These are phyloP conservation scores for Liparis tanakae DNA, from an alignment of 2,797 vertebrate genomes.

Conservation along the genomic window DNA sequence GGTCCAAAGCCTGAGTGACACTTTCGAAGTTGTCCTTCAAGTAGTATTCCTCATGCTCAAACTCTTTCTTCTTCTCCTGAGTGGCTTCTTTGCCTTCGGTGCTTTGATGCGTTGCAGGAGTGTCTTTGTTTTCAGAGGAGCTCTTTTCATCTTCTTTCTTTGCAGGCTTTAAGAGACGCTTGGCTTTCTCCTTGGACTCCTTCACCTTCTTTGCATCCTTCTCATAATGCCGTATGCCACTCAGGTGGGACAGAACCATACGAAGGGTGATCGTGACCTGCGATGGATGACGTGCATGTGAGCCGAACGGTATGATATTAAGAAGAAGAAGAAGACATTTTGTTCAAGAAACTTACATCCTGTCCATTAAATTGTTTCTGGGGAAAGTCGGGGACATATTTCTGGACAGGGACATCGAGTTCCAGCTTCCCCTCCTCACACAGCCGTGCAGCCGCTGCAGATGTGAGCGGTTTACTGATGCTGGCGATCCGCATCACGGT, in stretches of 20 bases:
- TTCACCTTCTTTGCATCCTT: slow-evolving; percentile 92
- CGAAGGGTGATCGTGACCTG: slow-evolving; percentile 94
- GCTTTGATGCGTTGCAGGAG: slow-evolving; percentile 63
- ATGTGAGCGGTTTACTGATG: slow-evolving; percentile 96
- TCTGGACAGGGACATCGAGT: slow-evolving; percentile 93
- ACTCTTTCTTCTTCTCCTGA: slow-evolving; percentile 84
- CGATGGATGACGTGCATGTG: slow-evolving; percentile 14
- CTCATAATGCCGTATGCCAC: slow-evolving; percentile 98
- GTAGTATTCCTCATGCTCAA: slow-evolving; percentile 94
- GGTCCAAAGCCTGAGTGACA: slow-evolving; percentile 89
- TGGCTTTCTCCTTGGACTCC: slow-evolving; percentile 87
- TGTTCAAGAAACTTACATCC: slow-evolving; percentile 82
- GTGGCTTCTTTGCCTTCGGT: slow-evolving; percentile 67
- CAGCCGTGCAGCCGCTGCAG: slow-evolving; percentile 90
- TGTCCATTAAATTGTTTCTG: slow-evolving; percentile 92
- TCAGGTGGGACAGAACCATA: slow-evolving; percentile 93
- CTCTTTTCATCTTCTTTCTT: slow-evolving; percentile 68
- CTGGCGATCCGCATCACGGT: slow-evolving; percentile 96
- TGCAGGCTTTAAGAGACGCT: slow-evolving; percentile 80
- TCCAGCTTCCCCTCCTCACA: slow-evolving; percentile 93
- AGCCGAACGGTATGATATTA: neutral
- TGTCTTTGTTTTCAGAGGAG: slow-evolving; percentile 64
- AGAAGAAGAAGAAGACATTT: neutral
- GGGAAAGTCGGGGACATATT: slow-evolving; percentile 96
- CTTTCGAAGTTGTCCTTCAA: slow-evolving; percentile 92